Evolutionary conservation across 1,140 invertebrate genomes (phyloP).

Genomic region (Drosophila tristis): DNA sequence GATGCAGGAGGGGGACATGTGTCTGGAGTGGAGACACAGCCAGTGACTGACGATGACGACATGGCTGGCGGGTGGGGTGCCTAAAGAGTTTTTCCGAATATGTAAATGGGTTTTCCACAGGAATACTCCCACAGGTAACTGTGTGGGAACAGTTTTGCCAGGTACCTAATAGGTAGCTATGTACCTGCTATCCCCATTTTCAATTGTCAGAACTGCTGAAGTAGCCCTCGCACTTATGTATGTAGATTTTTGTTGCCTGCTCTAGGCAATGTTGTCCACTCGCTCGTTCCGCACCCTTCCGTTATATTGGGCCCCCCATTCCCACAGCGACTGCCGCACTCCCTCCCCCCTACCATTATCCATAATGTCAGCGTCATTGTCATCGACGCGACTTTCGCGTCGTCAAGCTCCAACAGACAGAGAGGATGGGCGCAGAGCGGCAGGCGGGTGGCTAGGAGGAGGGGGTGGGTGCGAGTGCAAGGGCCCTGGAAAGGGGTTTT

Average conservation of each 20-base stretch:
- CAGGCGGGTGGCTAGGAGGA: not conserved
- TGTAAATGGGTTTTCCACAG: too few species aligned
- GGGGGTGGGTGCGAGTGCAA: not conserved
- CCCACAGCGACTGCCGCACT: slow-evolving; percentile 4
- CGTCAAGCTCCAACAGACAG: slow-evolving; percentile 77
- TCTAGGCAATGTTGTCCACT: slow-evolving; percentile 47
- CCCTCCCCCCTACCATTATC: slow-evolving; percentile 30
- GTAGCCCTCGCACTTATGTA: slow-evolving; percentile 21
- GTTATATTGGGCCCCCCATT: not conserved
- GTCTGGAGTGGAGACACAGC: slow-evolving; percentile 46
- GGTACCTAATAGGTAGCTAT: too few species aligned
- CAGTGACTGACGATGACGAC: slow-evolving; percentile 58
- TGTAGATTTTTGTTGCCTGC: slow-evolving; percentile 50
- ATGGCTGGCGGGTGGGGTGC: slow-evolving; percentile 62
- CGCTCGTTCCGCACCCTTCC: slow-evolving; percentile 19
- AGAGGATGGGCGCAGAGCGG: slow-evolving; percentile 23
- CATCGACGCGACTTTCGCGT: slow-evolving; percentile 24
- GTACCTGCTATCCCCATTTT: too few species aligned
- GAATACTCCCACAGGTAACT: too few species aligned
- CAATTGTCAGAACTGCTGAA: not conserved
- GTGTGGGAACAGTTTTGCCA: too few species aligned
- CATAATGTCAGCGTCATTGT: slow-evolving; percentile 52
- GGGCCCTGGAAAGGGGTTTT: slow-evolving; percentile 25
- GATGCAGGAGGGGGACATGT: slow-evolving; percentile 26
- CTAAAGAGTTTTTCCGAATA: slow-evolving; percentile 22